Evolutionary conservation across 2,888 invertebrate species (phyloP).

Genomic region (Aporophyla nigra): DNA sequence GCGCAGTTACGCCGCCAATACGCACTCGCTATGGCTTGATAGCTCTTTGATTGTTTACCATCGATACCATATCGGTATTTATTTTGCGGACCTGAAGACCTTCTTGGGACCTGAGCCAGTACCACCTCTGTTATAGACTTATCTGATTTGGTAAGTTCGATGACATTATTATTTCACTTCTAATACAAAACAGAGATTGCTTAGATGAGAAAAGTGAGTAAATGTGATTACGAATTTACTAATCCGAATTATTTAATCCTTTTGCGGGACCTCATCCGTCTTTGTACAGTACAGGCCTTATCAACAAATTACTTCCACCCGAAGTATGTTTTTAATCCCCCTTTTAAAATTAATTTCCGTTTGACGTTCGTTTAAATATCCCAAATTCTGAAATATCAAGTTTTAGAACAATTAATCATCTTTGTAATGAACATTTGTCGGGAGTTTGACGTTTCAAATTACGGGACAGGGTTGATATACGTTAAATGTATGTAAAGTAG

Average conservation of each 20-base stretch:
- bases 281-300: conserved; percentile 38
- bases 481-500: conserved; percentile 29
- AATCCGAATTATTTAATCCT: conserved; percentile 36
- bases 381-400: conserved; percentile 50
- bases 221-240: conserved; percentile 11
- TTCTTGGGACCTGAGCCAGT: conserved; percentile 23
- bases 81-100: conserved; percentile 46
- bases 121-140: conserved; percentile 14
- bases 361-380: conserved; percentile 46
- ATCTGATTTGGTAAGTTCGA: conserved; percentile 45
- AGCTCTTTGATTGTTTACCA: conserved; percentile 57
- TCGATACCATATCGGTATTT: conserved; percentile 52
- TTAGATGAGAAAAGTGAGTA: not conserved
- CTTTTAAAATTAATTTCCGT: conserved; percentile 50
- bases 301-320: conserved; percentile 53
- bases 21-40: conserved; percentile 53
- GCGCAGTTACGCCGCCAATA: conserved; percentile 55
- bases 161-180: conserved; percentile 28
- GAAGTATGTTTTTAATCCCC: conserved; percentile 46
- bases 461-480: conserved; percentile 28
- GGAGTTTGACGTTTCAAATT: conserved; percentile 49
- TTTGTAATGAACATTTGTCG: conserved; percentile 50
- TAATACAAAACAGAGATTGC: conserved; percentile 7
- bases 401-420: conserved; percentile 56
- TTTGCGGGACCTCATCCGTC: conserved; percentile 23